Conservation (phyloP, 2,888 invertebrate species). For the Nesidiocoris tenuis region DNA sequence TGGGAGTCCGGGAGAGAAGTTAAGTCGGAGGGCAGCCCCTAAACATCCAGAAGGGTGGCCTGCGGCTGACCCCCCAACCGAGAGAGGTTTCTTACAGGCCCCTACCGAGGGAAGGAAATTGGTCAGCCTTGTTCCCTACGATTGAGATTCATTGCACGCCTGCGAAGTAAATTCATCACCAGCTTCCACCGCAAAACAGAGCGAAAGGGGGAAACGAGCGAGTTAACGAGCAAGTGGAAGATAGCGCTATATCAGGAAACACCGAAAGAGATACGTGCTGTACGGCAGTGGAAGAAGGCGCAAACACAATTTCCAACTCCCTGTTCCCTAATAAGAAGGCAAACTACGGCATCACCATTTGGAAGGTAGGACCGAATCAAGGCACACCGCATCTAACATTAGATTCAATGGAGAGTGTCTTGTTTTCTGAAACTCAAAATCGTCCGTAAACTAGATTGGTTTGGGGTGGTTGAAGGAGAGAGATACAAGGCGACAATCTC, state of each 20-base stretch:
- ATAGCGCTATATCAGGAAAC: not conserved
- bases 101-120: constrained; percentile 7
- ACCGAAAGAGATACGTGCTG: not conserved
- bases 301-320: not conserved
- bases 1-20: not conserved
- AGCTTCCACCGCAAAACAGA: not conserved
- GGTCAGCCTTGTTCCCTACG: constrained; percentile 2
- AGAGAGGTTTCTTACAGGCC: not conserved
- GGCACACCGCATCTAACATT: no score
- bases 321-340: not conserved
- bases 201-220: not conserved
- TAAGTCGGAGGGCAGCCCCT: not conserved
- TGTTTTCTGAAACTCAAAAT: no score
- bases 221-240: not conserved
- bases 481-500: no score
- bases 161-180: not conserved
- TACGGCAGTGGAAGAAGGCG: no score
- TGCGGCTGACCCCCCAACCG: not conserved
- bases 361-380: no score
- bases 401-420: not conserved
- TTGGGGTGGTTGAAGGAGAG: no score
- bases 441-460: no score
- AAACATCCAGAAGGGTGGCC: not conserved
- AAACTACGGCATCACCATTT: not conserved
- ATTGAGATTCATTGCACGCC: constrained; percentile 13